A percentile compares a stretch with the other conserved stretches of the same genome.
These are phyloP conservation scores for Odontomachus brunneus DNA, from an alignment of 1,140 invertebrate species.

Conservation along the genomic window DNA sequence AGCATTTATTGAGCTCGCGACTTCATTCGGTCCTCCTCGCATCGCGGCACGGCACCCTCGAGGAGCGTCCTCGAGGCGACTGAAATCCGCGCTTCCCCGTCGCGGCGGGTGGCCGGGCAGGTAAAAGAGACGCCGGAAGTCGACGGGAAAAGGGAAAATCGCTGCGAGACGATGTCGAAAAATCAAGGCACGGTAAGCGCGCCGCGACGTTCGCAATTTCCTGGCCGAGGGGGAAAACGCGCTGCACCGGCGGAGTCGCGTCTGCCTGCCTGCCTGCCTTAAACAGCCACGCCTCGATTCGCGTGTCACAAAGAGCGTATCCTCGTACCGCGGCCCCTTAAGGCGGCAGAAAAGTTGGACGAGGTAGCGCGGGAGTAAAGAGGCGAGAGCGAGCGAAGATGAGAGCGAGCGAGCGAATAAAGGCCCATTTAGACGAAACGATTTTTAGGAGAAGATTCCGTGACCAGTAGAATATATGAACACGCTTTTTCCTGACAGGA, in stretches of 20 bases:
- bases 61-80: conserved; percentile 35
- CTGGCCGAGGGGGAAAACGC: conserved; percentile 23
- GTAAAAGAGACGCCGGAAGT: conserved; percentile 54
- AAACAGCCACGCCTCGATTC: conserved; percentile 64
- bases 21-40: conserved; percentile 13
- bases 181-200: conserved; percentile 61
- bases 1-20: conserved; percentile 33
- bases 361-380: conserved; percentile 53
- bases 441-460: not conserved
- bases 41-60: conserved; percentile 7
- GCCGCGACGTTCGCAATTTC: conserved; percentile 62
- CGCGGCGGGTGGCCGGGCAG: conserved; percentile 1
- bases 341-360: conserved; percentile 57
- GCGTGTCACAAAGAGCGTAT: conserved; percentile 62
- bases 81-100: conserved; percentile 35
- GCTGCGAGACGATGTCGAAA: conserved; percentile 44
- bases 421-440: conserved; percentile 46
- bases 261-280: conserved; percentile 50
- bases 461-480: not conserved
- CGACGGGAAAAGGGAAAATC: conserved; percentile 42
- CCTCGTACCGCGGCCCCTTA: conserved; percentile 46
- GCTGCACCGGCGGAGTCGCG: conserved; percentile 13
- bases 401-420: conserved; percentile 40
- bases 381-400: conserved; percentile 36
- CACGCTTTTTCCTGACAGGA: not conserved